Evolutionary conservation across 2,797 vertebrate species (phyloP), one percentile per base, ranked within the genome.

Genomic region (Tenualosa ilisha): DNA sequence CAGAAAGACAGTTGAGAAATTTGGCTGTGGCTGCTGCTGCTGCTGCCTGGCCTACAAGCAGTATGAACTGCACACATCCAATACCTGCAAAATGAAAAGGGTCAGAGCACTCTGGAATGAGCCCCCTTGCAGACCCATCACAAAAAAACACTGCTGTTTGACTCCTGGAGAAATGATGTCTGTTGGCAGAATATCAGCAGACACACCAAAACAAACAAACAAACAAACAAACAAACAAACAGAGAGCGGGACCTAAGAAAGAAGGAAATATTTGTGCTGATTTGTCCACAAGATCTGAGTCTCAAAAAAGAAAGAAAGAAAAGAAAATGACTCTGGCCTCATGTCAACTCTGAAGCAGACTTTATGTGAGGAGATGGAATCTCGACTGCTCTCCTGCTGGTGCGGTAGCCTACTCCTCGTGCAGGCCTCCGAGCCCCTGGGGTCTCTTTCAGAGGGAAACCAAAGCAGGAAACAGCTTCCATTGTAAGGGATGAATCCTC

Each of bases 401-500:
- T 37, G 26, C 26, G 0, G 63, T 68, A n/a, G 61, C 8, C 7
- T 65, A 24, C 72, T 46, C 15, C 40, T 79, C 17, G 13, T 79
- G 37, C 40, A 43, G 37, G 37, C 49, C 37, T 81, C 63, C 8
- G 5, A 20, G 37, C 31, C n/a, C 85, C 63, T 75, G 72, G 65
- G 51, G 82, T 75, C 50, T 63, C 51, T 54, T 50, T 46, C 72
- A 46, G 40, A 20, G 20, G 15, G 72, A 79, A 79, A 79, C 72
- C 72, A 79, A 79, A 79, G 72, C 40, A 79, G 72, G 72, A 79
- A 79, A 79, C 72, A 8, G 72, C 72, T 79, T 63, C 72, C 72
- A 81, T 53, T 81, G 84, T 59, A 83, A 68, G 31, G 56, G 84
- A 82, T 68, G 63, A 84, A 12, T 65, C 68, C 50, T 31, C 87